Conservation (phyloP, 1,140 invertebrate species). For the Nautilus pompilius region DNA sequence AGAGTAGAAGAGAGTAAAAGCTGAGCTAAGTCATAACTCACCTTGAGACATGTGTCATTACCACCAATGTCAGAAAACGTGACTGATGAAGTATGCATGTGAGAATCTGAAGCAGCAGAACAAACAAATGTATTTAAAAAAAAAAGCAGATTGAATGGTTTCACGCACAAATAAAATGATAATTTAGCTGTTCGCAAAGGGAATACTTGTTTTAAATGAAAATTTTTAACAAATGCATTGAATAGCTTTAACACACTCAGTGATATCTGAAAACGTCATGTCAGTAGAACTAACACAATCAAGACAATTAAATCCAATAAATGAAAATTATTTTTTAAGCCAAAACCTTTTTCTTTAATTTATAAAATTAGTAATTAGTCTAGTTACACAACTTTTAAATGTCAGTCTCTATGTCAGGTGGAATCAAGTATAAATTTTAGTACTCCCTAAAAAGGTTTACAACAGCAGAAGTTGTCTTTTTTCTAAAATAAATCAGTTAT, state of each 20-base stretch:
- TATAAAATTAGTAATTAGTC: too few relatives aligned
- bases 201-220: background rate
- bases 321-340: too few relatives aligned
- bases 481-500: too few relatives aligned
- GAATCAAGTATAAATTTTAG: too few relatives aligned
- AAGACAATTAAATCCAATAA: too few relatives aligned
- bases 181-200: background rate
- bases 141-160: background rate
- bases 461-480: too few relatives aligned
- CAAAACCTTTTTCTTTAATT: too few relatives aligned
- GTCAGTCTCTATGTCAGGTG: too few relatives aligned
- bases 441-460: too few relatives aligned
- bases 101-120: slow-evolving; percentile 5
- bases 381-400: too few relatives aligned
- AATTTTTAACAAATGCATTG: background rate
- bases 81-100: slow-evolving; percentile 55
- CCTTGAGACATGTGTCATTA: slow-evolving; percentile 65
- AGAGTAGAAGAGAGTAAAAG: background rate
- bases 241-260: background rate
- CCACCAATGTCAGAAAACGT: slow-evolving; percentile 75
- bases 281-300: too few relatives aligned
- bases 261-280: background rate
- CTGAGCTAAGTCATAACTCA: slow-evolving; percentile 21
- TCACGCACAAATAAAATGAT: background rate
- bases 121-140: background rate